A percentile compares a stretch with the other conserved stretches of the same genome.
Conservation (phyloP, 2,797 vertebrate genomes). For the Mus caroli region DNA sequence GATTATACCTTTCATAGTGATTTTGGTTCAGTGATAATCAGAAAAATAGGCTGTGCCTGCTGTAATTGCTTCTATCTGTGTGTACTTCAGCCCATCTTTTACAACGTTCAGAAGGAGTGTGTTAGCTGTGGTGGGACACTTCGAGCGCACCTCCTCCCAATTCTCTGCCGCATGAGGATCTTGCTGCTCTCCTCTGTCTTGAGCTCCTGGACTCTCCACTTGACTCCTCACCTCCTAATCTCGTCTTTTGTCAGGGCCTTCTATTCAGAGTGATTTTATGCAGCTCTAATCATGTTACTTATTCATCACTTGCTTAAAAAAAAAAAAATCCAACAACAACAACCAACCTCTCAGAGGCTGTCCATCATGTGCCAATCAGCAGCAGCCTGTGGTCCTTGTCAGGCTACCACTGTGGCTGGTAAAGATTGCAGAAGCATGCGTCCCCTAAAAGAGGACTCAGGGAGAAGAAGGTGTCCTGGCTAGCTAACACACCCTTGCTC, state of each 20-base stretch:
- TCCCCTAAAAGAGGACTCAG: neutral
- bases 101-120: neutral
- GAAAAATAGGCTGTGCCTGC: neutral
- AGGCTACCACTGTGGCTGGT: neutral
- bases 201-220: neutral
- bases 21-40: neutral
- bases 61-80: neutral
- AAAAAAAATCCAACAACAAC: neutral
- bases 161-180: neutral
- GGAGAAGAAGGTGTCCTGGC: neutral
- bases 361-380: neutral
- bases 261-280: constrained; percentile 15
- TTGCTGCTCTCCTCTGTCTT: too few relatives aligned
- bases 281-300: neutral
- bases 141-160: rapidly evolving
- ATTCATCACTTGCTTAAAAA: neutral
- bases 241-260: neutral
- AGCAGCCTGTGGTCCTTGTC: neutral
- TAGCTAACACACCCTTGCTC: neutral
- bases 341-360: neutral
- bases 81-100: neutral
- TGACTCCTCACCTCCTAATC: neutral
- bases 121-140: neutral
- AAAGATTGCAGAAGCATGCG: neutral
- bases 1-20: neutral